Percentiles rank a stretch among this genome's conserved stretches.
Evolutionary conservation across 2,113 vertebrate species (phyloP).

Genomic region (Lipophrys pholis): DNA sequence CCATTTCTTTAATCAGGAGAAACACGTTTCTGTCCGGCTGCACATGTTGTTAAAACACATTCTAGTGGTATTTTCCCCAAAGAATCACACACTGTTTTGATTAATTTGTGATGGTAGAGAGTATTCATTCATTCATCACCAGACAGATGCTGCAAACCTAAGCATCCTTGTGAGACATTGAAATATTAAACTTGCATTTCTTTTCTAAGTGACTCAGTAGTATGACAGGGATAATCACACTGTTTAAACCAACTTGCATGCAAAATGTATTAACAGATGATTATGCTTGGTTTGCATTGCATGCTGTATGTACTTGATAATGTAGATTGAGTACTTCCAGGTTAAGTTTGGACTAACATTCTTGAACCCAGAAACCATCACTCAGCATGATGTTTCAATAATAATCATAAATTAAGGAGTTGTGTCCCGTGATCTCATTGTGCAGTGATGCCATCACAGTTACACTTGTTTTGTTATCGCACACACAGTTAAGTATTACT

Average conservation of each 20-base stretch:
- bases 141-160: no score
- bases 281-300: neutral
- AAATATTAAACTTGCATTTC: no score
- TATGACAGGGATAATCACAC: no score
- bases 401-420: neutral
- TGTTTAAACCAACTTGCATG: no score
- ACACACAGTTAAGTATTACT: neutral
- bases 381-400: neutral
- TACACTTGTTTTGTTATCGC: no score
- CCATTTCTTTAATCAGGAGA: neutral
- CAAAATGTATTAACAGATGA: no score
- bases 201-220: no score
- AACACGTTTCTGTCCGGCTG: neutral
- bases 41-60: neutral
- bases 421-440: neutral
- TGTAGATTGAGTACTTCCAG: neutral
- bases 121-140: no score
- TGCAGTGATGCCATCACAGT: neutral
- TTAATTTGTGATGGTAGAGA: no score
- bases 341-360: neutral
- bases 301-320: neutral
- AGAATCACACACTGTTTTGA: no score
- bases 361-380: neutral
- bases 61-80: neutral
- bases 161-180: no score